These are phyloP conservation scores for Echinarachnius parma DNA, from an alignment of 53 echinoderm and acorn worm genomes.

Conservation along the genomic window DNA sequence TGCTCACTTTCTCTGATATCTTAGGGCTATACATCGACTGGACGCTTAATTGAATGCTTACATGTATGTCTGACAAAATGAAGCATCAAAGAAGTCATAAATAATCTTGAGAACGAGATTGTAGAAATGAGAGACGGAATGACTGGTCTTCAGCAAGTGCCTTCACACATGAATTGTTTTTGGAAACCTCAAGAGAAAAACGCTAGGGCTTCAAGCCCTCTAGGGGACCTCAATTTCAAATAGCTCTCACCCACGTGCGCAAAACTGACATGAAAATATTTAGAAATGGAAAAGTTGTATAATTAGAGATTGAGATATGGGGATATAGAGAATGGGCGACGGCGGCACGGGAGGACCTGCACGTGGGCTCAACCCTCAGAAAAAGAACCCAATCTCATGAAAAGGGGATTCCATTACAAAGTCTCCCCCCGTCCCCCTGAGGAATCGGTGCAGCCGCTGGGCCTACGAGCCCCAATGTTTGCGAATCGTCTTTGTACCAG, in stretches of 20 bases:
- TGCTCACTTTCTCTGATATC: too few species aligned
- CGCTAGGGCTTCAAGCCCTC: too few species aligned
- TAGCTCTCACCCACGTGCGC: constrained; percentile 38
- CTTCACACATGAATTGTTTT: too few species aligned
- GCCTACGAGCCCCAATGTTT: constrained; percentile 41
- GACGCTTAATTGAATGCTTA: too few species aligned
- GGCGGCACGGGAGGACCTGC: neutral
- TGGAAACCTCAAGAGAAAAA: too few species aligned
- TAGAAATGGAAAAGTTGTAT: constrained; percentile 40
- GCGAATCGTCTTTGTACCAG: constrained; percentile 54
- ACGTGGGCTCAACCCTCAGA: constrained; percentile 22
- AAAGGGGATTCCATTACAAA: constrained; percentile 48
- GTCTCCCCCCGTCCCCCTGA: constrained; percentile 24
- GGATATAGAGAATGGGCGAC: neutral
- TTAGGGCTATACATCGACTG: too few species aligned
- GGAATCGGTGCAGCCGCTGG: constrained; percentile 44
- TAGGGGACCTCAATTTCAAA: too few species aligned
- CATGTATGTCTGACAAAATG: too few species aligned
- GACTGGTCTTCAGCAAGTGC: too few species aligned
- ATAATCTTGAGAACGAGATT: too few species aligned
- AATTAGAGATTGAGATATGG: neutral
- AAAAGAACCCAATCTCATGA: constrained; percentile 28
- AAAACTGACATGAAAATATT: constrained; percentile 35
- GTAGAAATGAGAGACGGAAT: too few species aligned
- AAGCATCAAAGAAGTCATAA: too few species aligned